Evolutionary conservation across 2,113 vertebrate species (phyloP), one percentile per base, ranked within the genome.

Genomic region (Notiomystis cincta): DNA sequence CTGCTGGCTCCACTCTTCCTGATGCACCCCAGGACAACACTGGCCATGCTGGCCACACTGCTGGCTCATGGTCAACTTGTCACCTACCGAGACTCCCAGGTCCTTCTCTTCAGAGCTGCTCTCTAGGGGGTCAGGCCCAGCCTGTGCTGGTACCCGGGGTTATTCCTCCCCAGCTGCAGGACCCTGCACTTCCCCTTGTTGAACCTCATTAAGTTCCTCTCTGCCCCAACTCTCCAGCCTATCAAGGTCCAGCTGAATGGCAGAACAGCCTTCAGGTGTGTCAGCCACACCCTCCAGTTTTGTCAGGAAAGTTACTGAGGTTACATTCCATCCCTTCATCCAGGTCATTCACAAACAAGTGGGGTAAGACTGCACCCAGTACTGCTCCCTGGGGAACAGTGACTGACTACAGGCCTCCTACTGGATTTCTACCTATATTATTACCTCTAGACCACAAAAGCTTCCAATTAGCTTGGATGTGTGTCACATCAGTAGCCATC

Each of bases 21-120:
- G 5, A 22, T 17, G 6, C 30, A 38, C 6, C 24, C 16, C 20
- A 38, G 69, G 20, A 24, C 10, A 25, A 16, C 38, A 40, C 0
- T 60, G 24, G 11, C 24, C 14, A n/a, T 53, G 24, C n/a, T 27
- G 25, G 21, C n/a, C 14, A 11, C 31, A 54, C 30, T 35, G 30
- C 54, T 30, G 24, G 30, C 45, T 76, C 47, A 22, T 1, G 8
- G 25, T 2, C 40, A 75, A 4, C 28, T 38, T 53, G 24, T n/a
- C 21, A 76, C 10, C 8, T 21, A 54, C 17, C 47, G 31, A 7
- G 16, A 61, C 38, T 47, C 28, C 4, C 0, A 54, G 25, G 18
- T 31, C 21, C 47, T 40, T 40, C 54, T 54, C 62, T 10, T 25
- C 11, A 40, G 40, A 40, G 47, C 47, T 67, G 16, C 25, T 27